Evolutionary conservation across 2,888 invertebrate species (phyloP).

Genomic region (Caenorhabditis sinica): DNA sequence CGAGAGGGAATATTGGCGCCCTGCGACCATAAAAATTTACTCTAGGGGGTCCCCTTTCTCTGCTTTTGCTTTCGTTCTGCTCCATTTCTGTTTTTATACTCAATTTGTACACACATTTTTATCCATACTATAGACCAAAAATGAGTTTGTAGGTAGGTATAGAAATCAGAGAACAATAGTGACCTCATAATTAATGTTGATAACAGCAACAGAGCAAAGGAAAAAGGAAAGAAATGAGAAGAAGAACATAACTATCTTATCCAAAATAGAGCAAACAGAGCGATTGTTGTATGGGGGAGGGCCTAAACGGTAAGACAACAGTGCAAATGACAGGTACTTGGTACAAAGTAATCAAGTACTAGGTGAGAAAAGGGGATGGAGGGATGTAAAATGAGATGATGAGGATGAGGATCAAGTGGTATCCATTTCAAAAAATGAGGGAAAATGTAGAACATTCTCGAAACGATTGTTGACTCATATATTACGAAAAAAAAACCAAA

Average conservation of each 20-base stretch:
- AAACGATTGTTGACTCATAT: not conserved
- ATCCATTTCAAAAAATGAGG: conserved; percentile 16
- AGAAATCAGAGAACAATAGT: too few species aligned
- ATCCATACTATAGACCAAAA: conserved; percentile 12
- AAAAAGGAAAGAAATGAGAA: conserved; percentile 5
- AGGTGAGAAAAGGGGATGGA: conserved; percentile 53
- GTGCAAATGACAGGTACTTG: conserved; percentile 58
- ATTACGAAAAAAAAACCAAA: conserved; percentile 4
- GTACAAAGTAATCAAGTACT: conserved; percentile 53
- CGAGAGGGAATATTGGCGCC: conserved; percentile 48
- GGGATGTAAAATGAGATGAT: conserved; percentile 32
- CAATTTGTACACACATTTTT: conserved; percentile 43
- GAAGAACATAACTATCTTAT: conserved; percentile 44
- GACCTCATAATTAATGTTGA: too few species aligned
- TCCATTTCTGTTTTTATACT: conserved; percentile 24
- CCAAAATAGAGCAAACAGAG: conserved; percentile 59
- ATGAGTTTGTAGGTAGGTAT: too few species aligned
- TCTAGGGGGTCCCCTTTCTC: not conserved
- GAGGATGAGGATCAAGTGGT: conserved; percentile 33
- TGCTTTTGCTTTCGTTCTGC: not conserved
- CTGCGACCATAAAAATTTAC: conserved; percentile 49
- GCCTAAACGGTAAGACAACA: conserved; percentile 48
- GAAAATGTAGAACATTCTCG: not conserved
- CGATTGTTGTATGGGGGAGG: conserved; percentile 34
- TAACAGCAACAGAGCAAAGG: not conserved